Conservation (phyloP, 2,797 vertebrate genomes). For the Hirundo rustica region DNA sequence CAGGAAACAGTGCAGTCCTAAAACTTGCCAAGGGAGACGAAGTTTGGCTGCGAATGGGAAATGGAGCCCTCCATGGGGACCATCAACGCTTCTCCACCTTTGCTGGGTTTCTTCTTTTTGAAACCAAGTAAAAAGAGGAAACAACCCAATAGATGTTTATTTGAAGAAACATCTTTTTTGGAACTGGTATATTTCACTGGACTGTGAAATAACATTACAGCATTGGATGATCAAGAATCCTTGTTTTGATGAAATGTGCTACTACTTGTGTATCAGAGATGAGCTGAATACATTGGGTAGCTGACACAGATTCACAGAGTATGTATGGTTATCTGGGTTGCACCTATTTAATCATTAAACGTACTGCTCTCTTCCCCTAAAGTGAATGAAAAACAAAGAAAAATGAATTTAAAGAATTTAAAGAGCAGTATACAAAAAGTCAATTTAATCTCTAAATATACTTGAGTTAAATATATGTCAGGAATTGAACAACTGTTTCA, state of each 20-base stretch:
- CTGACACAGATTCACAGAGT: neutral
- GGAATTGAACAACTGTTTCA: neutral
- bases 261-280: neutral
- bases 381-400: slow-evolving; percentile 5
- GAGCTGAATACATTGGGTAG: neutral
- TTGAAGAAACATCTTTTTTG: neutral
- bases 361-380: neutral
- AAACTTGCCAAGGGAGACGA: slow-evolving; percentile 82
- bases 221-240: neutral
- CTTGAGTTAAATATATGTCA: neutral
- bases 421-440: neutral
- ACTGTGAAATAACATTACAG: neutral
- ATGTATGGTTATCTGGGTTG: neutral
- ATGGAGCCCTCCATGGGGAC: slow-evolving; percentile 81
- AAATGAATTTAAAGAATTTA: neutral
- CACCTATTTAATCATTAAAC: neutral
- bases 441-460: neutral
- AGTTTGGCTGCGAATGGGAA: slow-evolving; percentile 84
- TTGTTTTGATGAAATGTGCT: neutral
- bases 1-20: slow-evolving; percentile 81
- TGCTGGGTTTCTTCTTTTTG: slow-evolving; percentile 84
- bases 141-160: neutral
- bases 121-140: slow-evolving; percentile 72
- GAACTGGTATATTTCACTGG: slow-evolving; percentile 14
- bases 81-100: slow-evolving; percentile 85